Conservation (phyloP, 23 tunicate species). For the Diplosoma virens region DNA sequence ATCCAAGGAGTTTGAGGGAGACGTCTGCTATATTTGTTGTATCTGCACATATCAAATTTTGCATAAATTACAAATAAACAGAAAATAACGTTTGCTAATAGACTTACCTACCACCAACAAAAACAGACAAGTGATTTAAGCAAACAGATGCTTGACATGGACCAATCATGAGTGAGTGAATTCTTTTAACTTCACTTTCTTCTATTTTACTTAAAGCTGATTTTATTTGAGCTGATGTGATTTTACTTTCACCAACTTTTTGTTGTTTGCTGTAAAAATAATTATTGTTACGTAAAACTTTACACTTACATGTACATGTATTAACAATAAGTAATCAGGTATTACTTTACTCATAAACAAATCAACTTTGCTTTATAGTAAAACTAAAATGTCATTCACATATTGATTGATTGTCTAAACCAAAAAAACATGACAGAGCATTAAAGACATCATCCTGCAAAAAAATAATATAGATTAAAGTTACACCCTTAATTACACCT, state of each 20-base stretch:
- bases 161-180: background rate
- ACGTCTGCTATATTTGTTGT: conserved; percentile 76
- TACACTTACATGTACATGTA: too few relatives aligned
- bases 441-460: too few relatives aligned
- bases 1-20: conserved; percentile 98
- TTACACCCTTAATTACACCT: background rate
- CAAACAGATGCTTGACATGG: background rate
- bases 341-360: too few relatives aligned
- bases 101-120: conserved; percentile 14
- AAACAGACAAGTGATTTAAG: background rate
- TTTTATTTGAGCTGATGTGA: background rate
- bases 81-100: background rate
- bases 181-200: background rate
- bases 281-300: too few relatives aligned
- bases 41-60: conserved; percentile 21
- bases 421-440: too few relatives aligned
- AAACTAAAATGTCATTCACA: too few relatives aligned
- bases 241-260: background rate
- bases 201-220: background rate
- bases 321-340: too few relatives aligned
- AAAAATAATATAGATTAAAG: background rate
- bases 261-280: background rate
- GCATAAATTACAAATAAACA: too few relatives aligned
- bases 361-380: too few relatives aligned
- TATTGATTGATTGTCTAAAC: too few relatives aligned